These are phyloP conservation scores for Laodelphax striatellus DNA, from an alignment of 1,140 invertebrate genomes.

Conservation along the genomic window DNA sequence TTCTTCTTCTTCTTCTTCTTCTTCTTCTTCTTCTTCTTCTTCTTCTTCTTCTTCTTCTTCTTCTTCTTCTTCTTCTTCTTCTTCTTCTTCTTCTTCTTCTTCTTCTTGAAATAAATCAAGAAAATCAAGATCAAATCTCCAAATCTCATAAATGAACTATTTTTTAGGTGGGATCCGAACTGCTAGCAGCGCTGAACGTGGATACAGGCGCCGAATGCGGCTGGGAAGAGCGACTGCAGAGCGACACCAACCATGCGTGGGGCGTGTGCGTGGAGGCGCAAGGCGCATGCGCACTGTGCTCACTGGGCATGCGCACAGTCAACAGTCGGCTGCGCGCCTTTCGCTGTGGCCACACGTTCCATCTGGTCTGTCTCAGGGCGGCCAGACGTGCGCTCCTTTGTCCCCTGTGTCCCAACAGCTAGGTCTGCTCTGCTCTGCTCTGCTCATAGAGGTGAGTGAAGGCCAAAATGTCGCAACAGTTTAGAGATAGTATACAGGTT, in stretches of 20 bases:
- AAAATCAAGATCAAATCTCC: no score
- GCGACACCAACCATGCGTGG: conserved; percentile 16
- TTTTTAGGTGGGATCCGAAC: not conserved
- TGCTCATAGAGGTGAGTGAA: no score
- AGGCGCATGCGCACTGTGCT: conserved; percentile 21
- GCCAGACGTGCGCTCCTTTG: conserved; percentile 13
- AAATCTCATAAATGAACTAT: no score
- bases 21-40: no score
- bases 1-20: no score
- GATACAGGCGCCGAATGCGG: not conserved
- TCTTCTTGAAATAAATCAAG: no score
- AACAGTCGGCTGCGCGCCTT: conserved; percentile 22
- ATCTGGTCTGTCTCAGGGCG: conserved; percentile 20
- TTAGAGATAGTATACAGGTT: no score
- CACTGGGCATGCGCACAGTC: conserved; percentile 18
- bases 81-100: no score
- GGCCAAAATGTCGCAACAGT: no score
- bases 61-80: no score
- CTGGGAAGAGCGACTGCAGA: not conserved
- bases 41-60: no score
- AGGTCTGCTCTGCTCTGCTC: not conserved
- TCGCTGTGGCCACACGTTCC: conserved; percentile 22
- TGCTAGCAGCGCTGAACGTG: not conserved
- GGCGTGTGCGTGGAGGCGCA: conserved; percentile 19
- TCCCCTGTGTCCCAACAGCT: conserved; percentile 12